Percentiles rank a stretch among this genome's conserved stretches.
phyloP scores from a whole-genome alignment of 92 coral and sea anemone genomes.

The Zoanthus gigantus region DNA sequence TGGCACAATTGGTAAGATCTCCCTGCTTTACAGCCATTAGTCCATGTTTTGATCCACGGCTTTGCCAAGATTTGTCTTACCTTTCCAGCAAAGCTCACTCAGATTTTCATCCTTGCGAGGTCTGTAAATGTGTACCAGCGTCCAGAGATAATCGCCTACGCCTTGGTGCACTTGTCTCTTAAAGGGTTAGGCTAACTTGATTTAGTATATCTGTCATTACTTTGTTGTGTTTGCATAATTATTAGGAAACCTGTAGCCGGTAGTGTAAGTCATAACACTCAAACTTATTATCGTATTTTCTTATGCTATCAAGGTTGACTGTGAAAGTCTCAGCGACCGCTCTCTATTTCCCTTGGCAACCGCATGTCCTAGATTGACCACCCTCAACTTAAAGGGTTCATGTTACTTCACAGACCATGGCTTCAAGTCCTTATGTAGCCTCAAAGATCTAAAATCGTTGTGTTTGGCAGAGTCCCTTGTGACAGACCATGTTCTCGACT shows the following conservation, averaged over 20 bases:
- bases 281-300: neutral
- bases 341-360: slow-evolving; percentile 66
- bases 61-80: neutral
- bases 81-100: neutral
- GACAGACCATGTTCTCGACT: slow-evolving; percentile 69
- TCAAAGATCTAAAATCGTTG: slow-evolving; percentile 55
- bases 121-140: neutral
- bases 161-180: too few relatives aligned
- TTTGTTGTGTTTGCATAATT: too few relatives aligned
- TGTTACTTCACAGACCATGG: slow-evolving; percentile 81
- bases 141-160: too few relatives aligned
- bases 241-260: too few relatives aligned
- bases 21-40: too few relatives aligned
- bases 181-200: too few relatives aligned
- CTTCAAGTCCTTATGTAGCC: slow-evolving; percentile 65
- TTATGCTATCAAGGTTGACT: slow-evolving; percentile 62
- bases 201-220: too few relatives aligned
- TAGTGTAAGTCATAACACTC: too few relatives aligned
- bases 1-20: too few relatives aligned
- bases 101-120: neutral
- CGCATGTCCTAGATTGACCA: slow-evolving; percentile 68
- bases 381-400: slow-evolving; percentile 75
- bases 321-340: slow-evolving; percentile 67
- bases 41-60: too few relatives aligned
- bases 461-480: slow-evolving; percentile 79